phyloP scores from a whole-genome alignment of 2,113 vertebrate genomes.

The Coturnix japonica region DNA sequence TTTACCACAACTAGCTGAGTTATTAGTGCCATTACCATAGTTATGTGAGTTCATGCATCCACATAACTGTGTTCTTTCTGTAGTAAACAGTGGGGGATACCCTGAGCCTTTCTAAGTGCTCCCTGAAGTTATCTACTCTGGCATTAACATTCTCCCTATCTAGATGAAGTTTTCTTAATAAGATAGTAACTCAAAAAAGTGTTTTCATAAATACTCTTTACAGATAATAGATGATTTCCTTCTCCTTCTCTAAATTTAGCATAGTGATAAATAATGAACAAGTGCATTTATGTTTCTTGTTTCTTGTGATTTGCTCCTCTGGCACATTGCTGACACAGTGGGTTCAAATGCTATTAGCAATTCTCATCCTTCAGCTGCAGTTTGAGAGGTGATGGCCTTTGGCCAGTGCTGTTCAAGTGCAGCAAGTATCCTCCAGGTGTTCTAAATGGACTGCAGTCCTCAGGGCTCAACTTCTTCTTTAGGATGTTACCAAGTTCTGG shows the following conservation, averaged over 20 bases:
- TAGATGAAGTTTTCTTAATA: not conserved
- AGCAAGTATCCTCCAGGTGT: not conserved
- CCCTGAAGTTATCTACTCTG: not conserved
- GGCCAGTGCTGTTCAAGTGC: fast-evolving
- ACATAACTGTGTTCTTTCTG: not conserved
- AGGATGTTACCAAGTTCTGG: not conserved
- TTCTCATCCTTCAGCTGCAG: not conserved
- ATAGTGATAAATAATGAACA: not conserved
- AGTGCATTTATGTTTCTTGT: not conserved
- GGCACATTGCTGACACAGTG: not conserved
- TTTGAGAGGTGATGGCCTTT: not conserved
- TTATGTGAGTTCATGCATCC: not conserved
- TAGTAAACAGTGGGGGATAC: not conserved
- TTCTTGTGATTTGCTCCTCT: not conserved
- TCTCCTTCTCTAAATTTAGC: not conserved
- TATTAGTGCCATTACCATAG: not conserved
- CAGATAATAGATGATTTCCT: not conserved
- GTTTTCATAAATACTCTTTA: not conserved
- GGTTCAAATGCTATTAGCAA: not conserved
- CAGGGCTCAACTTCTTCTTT: not conserved
- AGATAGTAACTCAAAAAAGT: not conserved
- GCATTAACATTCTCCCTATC: not conserved
- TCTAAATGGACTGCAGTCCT: not conserved
- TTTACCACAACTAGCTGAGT: not conserved
- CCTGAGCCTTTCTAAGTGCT: not conserved